Conservation (phyloP, 2,113 vertebrate species). For the Psittacula cyanocephala region DNA sequence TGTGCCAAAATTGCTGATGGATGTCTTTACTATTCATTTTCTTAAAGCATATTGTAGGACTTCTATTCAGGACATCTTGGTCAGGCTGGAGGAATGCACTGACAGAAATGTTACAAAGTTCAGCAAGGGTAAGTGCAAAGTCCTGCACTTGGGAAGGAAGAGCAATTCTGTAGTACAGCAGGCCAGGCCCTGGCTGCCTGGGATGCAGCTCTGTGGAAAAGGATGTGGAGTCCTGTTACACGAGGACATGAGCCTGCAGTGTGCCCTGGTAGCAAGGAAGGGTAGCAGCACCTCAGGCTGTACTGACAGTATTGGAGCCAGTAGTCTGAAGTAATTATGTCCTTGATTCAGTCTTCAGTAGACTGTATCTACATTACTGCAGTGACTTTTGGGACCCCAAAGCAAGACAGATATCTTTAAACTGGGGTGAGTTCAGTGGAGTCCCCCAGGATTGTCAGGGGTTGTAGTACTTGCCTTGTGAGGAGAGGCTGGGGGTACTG, state of each 20-base stretch:
- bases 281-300: background rate
- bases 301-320: background rate
- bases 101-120: background rate
- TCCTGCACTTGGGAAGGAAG: background rate
- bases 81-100: background rate
- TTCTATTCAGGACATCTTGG: background rate
- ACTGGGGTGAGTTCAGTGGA: background rate
- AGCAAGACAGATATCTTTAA: background rate
- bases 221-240: background rate
- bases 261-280: background rate
- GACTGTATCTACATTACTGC: background rate
- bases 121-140: background rate
- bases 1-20: background rate
- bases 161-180: background rate
- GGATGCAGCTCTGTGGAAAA: background rate
- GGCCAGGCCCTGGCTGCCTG: background rate
- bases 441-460: background rate
- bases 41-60: background rate
- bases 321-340: background rate
- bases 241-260: background rate
- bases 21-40: constrained; percentile 12
- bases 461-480: background rate
- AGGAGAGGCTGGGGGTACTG: background rate
- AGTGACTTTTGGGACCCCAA: background rate
- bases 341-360: background rate